Percentiles rank a stretch among this genome's conserved stretches.
Evolutionary conservation across 2,113 vertebrate species (phyloP).

Genomic region (Chelonoidis abingdonii): DNA sequence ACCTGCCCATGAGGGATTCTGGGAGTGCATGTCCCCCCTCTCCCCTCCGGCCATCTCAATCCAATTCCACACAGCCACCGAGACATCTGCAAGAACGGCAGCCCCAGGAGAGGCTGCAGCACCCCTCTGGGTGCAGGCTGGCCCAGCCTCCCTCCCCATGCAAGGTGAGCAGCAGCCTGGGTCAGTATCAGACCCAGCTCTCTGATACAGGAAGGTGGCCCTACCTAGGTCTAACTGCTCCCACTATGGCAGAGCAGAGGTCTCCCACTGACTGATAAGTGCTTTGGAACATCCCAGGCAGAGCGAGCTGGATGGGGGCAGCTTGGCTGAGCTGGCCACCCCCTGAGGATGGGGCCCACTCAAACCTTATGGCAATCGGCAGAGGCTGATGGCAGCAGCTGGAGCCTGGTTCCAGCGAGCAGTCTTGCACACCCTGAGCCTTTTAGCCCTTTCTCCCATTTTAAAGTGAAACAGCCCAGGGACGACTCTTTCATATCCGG

Average conservation of each 20-base stretch:
- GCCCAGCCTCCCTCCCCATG: not conserved
- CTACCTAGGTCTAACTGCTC: not conserved
- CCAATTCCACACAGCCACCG: not conserved
- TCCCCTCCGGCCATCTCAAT: not conserved
- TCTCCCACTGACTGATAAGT: not conserved
- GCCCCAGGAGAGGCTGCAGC: too few relatives aligned
- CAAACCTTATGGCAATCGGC: accelerated
- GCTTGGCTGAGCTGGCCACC: not conserved
- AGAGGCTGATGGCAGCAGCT: not conserved
- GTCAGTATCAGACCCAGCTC: not conserved
- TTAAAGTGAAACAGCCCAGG: not conserved
- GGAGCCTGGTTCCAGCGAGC: not conserved
- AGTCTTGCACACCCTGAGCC: not conserved
- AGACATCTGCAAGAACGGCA: not conserved
- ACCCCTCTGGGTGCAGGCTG: not conserved
- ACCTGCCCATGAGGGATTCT: too few relatives aligned
- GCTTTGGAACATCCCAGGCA: not conserved
- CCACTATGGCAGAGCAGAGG: not conserved
- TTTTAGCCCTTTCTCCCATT: not conserved
- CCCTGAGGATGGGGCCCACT: too few relatives aligned
- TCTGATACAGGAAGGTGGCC: not conserved
- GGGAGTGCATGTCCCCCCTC: not conserved
- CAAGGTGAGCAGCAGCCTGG: not conserved
- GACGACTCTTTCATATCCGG: not conserved
- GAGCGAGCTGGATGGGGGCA: not conserved